phyloP scores from a whole-genome alignment of 2,797 vertebrate species.

The Peromyscus eremicus region DNA sequence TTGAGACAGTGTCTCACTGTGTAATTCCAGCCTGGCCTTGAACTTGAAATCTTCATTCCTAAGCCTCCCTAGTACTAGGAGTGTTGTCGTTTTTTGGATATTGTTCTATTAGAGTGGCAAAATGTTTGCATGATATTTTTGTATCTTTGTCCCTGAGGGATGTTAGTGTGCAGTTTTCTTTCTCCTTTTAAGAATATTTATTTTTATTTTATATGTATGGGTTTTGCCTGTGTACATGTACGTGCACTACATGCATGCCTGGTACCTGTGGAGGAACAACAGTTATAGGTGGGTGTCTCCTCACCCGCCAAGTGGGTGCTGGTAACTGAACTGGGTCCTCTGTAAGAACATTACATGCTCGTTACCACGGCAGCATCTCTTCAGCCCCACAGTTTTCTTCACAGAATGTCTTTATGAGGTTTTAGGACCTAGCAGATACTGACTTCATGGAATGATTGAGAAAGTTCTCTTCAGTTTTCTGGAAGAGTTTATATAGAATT shows the following conservation, averaged over 20 bases:
- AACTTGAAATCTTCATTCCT: background rate
- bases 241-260: background rate
- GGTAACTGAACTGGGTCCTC: background rate
- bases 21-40: background rate
- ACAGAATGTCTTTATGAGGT: background rate
- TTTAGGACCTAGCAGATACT: background rate
- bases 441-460: background rate
- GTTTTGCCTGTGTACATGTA: background rate
- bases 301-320: background rate
- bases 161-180: background rate
- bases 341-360: too few relatives aligned
- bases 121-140: conserved; percentile 13
- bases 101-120: background rate
- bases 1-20: background rate
- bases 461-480: background rate
- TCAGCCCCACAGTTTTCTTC: background rate
- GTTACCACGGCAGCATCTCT: background rate
- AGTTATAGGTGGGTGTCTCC: background rate
- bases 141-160: background rate
- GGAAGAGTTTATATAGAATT: background rate
- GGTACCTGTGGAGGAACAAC: background rate
- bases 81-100: background rate
- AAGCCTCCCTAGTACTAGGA: background rate
- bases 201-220: background rate
- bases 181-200: background rate